Evolutionary conservation across 1,140 invertebrate species (phyloP).

Genomic region (Brachionus angularis): DNA sequence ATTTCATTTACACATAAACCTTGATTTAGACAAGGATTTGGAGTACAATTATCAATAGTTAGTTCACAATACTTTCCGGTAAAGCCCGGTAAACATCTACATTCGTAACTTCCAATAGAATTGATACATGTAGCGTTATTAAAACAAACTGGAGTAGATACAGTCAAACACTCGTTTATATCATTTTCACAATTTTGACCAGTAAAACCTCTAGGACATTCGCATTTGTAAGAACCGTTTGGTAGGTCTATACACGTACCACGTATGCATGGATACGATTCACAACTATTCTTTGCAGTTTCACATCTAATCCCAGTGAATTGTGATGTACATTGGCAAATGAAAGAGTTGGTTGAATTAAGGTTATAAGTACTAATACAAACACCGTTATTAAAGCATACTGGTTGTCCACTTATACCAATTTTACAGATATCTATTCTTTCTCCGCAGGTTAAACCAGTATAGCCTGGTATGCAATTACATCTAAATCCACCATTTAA

Average conservation of each 20-base stretch:
- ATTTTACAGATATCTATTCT: slow-evolving; percentile 17
- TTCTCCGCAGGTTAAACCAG: slow-evolving; percentile 26
- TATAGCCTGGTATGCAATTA: slow-evolving; percentile 45
- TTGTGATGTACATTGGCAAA: slow-evolving; percentile 65
- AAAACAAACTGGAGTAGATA: neutral
- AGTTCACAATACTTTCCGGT: slow-evolving; percentile 45
- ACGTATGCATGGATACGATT: slow-evolving; percentile 66
- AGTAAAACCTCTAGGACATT: slow-evolving; percentile 52
- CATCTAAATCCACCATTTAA: slow-evolving; percentile 44
- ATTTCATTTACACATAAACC: slow-evolving; percentile 46
- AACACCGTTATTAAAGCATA: slow-evolving; percentile 43
- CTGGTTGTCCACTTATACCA: slow-evolving; percentile 63
- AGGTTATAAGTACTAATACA: slow-evolving; percentile 20
- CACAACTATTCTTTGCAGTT: slow-evolving; percentile 86
- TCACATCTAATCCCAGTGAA: slow-evolving; percentile 87
- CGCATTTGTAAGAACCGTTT: slow-evolving; percentile 50
- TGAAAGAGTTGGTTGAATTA: slow-evolving; percentile 57
- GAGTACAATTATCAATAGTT: slow-evolving; percentile 51
- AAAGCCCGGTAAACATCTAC: slow-evolving; percentile 45
- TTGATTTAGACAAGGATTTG: slow-evolving; percentile 46
- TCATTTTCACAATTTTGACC: slow-evolving; percentile 46
- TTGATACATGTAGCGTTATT: slow-evolving; percentile 44
- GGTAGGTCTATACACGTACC: slow-evolving; percentile 73
- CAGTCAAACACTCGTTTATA: slow-evolving; percentile 30
- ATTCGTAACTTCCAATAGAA: slow-evolving; percentile 43